phyloP scores from a whole-genome alignment of 2,113 vertebrate genomes.

The Leptosomus discolor region DNA sequence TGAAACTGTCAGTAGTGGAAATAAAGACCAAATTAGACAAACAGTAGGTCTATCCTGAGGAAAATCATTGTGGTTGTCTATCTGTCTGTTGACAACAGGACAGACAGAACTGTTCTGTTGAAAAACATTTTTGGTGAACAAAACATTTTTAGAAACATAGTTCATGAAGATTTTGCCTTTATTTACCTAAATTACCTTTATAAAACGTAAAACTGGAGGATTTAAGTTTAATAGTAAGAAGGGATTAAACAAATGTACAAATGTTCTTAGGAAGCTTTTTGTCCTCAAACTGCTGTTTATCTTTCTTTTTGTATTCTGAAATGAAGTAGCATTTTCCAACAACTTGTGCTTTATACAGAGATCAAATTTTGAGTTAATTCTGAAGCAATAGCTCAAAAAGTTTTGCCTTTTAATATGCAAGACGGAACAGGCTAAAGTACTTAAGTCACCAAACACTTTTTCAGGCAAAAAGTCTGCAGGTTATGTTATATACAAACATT shows the following conservation, averaged over 20 bases:
- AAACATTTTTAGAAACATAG: background rate
- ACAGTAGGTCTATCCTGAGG: background rate
- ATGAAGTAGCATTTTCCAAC: background rate
- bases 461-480: background rate
- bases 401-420: background rate
- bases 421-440: background rate
- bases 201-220: background rate
- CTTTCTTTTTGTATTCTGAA: background rate
- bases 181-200: background rate
- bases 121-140: background rate
- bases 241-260: background rate
- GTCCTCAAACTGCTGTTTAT: background rate
- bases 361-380: background rate
- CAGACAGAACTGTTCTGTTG: background rate
- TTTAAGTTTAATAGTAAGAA: background rate
- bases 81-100: background rate
- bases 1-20: background rate
- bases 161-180: background rate
- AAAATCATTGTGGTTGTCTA: background rate
- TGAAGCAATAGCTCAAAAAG: background rate
- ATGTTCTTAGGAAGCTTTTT: background rate
- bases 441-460: background rate
- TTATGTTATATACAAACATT: background rate
- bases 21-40: background rate
- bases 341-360: background rate